These are phyloP conservation scores for Drosophila oshimai DNA, from an alignment of 1,140 invertebrate genomes.

Conservation along the genomic window DNA sequence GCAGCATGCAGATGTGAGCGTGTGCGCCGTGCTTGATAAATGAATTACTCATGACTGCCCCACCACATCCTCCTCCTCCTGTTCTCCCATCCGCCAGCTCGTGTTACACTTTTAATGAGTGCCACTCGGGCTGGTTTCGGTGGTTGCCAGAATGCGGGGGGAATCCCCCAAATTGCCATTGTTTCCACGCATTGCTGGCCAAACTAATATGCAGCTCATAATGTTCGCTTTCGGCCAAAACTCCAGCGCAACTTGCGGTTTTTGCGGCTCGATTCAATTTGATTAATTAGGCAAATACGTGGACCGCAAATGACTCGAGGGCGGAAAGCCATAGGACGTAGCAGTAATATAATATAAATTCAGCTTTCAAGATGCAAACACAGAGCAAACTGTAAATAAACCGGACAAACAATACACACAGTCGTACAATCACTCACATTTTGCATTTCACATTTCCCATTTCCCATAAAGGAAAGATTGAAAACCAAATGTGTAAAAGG, in stretches of 20 bases:
- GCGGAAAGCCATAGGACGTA: background rate
- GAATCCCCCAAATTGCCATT: constrained; percentile 33
- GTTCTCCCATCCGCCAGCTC: constrained; percentile 18
- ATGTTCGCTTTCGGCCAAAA: constrained; percentile 26
- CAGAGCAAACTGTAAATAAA: constrained; percentile 37
- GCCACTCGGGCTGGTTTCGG: constrained; percentile 58
- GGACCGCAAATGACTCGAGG: constrained; percentile 15
- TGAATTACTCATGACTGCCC: constrained; percentile 69
- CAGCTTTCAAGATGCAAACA: constrained; percentile 24
- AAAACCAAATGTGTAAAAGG: constrained; percentile 5
- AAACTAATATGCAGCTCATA: constrained; percentile 53
- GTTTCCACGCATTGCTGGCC: constrained; percentile 9
- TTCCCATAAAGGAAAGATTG: constrained; percentile 24
- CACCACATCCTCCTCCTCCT: background rate
- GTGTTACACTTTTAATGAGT: constrained; percentile 74
- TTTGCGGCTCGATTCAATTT: constrained; percentile 50
- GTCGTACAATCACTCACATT: background rate
- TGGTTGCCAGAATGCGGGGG: constrained; percentile 14
- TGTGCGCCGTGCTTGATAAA: constrained; percentile 53
- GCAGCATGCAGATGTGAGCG: constrained; percentile 4
- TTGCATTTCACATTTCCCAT: background rate
- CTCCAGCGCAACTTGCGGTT: constrained; percentile 41
- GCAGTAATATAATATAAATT: constrained; percentile 9
- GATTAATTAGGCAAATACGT: constrained; percentile 51
- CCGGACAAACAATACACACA: constrained; percentile 22